Base-by-base conservation (phyloP, 2,797 vertebrate species). In the Lemur catta region DNA sequence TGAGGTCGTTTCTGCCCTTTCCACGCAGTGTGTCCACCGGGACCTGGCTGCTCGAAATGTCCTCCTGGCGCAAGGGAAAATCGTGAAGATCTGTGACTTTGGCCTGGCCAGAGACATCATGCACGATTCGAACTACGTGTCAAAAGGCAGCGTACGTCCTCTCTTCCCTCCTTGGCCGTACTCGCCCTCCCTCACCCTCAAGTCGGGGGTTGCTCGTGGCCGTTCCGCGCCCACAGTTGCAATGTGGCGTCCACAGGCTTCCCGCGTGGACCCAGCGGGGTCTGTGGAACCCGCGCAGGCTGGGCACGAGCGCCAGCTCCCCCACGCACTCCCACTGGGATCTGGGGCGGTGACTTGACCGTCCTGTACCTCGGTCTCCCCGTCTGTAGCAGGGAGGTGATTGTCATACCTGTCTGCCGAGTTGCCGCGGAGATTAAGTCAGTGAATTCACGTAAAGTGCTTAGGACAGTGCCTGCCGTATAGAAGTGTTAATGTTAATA, bases 101-200 rank as follows among this genome's bases (percentile, higher is more conserved):
- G 99, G 99, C 18, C 98, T 99, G 98, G 99, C 99, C 94, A 99
- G 99, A 97, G 99, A 99, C 98, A 99, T 99, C 98, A 99, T 99
- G 99, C 99, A 99, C 10, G 99, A 99, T 98, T 99, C 99, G 91
- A 99, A 99, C 98, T 99, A 99, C 7, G 99, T 99, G 96, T 99
- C 99, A 86, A 99, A 99, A 98, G 99, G 99, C 98, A 99, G 99
- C 0, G 99, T 99, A 99, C 93, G 99, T 99, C 96, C 71, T 89
- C 76, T 30, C 61, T 79, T 1, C 7, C 1, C 12, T 33, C 2
- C 0, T 4, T 41, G 46, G 33, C 13, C 48, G 4, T 1, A 7
- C n/a, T 10, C 41, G 0, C 20, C 17, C 18, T 28, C 43, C 48
- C 8, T 74, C 22, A 2, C 20, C 65, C 18, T 28, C 50, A 61